Evolutionary conservation across 1,140 invertebrate genomes (phyloP), one percentile per base, ranked within the genome.

Genomic region (Halictus rubicundus): DNA sequence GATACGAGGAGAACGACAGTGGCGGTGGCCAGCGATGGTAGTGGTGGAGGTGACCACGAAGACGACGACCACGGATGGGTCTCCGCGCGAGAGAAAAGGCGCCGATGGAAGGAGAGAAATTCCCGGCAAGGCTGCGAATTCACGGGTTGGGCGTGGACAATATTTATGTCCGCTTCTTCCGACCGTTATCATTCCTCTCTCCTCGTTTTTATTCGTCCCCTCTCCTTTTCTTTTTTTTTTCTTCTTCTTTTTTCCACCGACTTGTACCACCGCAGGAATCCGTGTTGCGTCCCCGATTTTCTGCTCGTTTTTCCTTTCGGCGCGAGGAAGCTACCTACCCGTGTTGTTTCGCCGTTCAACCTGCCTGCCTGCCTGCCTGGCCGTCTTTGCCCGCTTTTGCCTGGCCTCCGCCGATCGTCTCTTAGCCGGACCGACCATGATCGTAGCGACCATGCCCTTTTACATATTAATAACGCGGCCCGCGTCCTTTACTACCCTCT

Each of bases 91-190:
- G 81, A 78, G 82, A 72, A 76, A 80, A 76, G 59, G 54, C 60
- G 68, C 42, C 73, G 68, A 32, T 84, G 78, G 83, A 69, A 84
- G 82, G 83, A 81, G 78, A 81, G 64, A 63, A 57, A 78, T 84
- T 73, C 70, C 23, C 59, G 70, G 64, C 83, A 77, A 81, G 82
- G 73, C 75, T 72, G 68, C 74, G 65, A 78, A 78, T 78, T 77
- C 65, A 68, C 68, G 61, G 71, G 68, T 83, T 85, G 83, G 82
- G 85, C 85, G 82, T 87, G 85, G 85, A 87, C 86, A 72, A 85
- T 85, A 87, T 87, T 87, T 85, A 86, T 87, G 78, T 78, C 71
- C 68, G 70, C 74, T 86, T 80, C 82, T 59, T 77, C 83, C 61
- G 46, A 60, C 52, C 66, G 61, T 84, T 77, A 37, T 46, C 46